phyloP scores from a whole-genome alignment of 1,140 invertebrate genomes.

The Leptopilina boulardi region DNA sequence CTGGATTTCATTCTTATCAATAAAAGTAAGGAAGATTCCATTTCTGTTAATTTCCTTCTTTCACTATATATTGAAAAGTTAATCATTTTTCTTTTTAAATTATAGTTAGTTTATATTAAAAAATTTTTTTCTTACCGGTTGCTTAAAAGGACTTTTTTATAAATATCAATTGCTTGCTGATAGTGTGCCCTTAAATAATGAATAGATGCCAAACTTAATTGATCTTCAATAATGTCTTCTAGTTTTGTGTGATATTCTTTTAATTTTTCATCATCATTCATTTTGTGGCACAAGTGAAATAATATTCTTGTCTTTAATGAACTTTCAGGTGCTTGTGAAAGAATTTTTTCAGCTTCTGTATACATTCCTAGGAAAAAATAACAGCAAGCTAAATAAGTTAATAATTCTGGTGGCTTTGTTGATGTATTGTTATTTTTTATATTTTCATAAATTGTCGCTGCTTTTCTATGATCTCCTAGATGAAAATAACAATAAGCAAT shows the following conservation, averaged over 20 bases:
- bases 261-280: constrained; percentile 90
- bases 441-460: constrained; percentile 85
- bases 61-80: background rate
- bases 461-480: constrained; percentile 93
- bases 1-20: constrained; percentile 53
- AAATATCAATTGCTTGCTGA: constrained; percentile 99
- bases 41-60: background rate
- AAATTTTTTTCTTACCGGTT: constrained; percentile 82
- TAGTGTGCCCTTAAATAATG: constrained; percentile 97
- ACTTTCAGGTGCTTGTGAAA: constrained; percentile 79
- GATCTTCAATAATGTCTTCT: constrained; percentile 94
- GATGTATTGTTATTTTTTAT: constrained; percentile 70
- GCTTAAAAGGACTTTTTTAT: constrained; percentile 94
- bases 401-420: constrained; percentile 76
- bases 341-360: constrained; percentile 81
- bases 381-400: constrained; percentile 92
- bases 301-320: constrained; percentile 87
- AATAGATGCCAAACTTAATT: constrained; percentile 96
- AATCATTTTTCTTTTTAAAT: constrained; percentile 21
- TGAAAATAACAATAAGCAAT: constrained; percentile 97
- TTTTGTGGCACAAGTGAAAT: constrained; percentile 96
- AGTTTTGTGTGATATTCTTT: constrained; percentile 90
- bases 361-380: constrained; percentile 96
- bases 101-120: constrained; percentile 31
- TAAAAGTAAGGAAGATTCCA: constrained; percentile 40